Percentiles rank a stretch among this genome's conserved stretches.
Conservation (phyloP, 2,113 vertebrate species). For the Xyrauchen texanus region DNA sequence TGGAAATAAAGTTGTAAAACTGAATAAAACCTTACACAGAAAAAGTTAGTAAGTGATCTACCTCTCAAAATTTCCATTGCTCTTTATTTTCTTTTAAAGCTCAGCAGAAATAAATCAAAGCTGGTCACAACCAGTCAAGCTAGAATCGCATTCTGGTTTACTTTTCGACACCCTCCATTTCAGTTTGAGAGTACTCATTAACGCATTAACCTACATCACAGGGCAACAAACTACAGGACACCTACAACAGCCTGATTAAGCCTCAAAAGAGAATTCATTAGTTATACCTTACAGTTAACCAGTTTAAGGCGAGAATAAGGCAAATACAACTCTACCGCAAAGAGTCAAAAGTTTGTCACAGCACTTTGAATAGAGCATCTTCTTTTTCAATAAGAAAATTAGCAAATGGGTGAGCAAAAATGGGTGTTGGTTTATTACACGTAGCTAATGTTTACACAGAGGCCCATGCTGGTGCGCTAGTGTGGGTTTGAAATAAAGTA, state of each 20-base stretch:
- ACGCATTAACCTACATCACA: too few relatives aligned
- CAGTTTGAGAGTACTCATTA: not conserved
- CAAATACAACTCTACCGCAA: not conserved
- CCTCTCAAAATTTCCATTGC: not conserved
- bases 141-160: not conserved
- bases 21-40: too few relatives aligned
- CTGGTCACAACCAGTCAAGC: not conserved
- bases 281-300: not conserved
- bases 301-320: too few relatives aligned
- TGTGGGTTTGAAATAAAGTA: constrained; percentile 5
- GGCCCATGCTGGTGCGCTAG: not conserved
- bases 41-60: not conserved
- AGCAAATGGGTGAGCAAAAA: not conserved
- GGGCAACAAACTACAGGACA: not conserved
- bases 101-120: constrained; percentile 30
- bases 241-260: too few relatives aligned
- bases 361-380: not conserved
- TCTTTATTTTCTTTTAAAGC: constrained; percentile 40
- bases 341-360: not conserved
- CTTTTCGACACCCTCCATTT: not conserved
- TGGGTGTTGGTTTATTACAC: constrained; percentile 45
- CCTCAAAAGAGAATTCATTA: not conserved
- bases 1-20: too few relatives aligned
- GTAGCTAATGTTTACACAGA: constrained; percentile 36
- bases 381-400: too few relatives aligned